These are phyloP conservation scores for Channa striata DNA, from an alignment of 2,797 vertebrate genomes.

Conservation along the genomic window DNA sequence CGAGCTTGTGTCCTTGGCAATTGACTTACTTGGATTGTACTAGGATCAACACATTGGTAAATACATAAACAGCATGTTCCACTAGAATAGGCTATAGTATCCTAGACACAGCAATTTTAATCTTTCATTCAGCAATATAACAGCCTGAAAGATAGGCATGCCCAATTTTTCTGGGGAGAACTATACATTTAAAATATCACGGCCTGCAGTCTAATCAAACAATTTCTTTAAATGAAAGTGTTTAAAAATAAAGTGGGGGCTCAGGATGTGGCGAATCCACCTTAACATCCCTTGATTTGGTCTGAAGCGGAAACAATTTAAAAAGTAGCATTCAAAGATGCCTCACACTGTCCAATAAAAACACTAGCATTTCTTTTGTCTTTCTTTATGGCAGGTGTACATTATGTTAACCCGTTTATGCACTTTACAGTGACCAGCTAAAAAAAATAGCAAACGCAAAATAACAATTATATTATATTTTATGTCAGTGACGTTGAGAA, in stretches of 20 bases:
- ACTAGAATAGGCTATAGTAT: slow-evolving; percentile 1
- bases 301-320: too few relatives aligned
- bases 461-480: neutral
- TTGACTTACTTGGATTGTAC: slow-evolving; percentile 32
- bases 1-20: slow-evolving; percentile 38
- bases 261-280: too few relatives aligned
- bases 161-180: neutral
- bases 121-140: slow-evolving; percentile 6
- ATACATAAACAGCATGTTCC: slow-evolving; percentile 19
- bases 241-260: neutral
- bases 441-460: neutral
- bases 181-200: neutral
- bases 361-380: neutral
- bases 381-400: neutral
- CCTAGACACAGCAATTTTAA: neutral
- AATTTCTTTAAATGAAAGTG: neutral
- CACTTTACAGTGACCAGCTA: neutral
- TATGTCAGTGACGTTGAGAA: neutral
- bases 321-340: too few relatives aligned
- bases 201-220: too few relatives aligned
- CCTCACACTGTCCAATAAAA: neutral
- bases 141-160: neutral
- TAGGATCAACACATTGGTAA: slow-evolving; percentile 19
- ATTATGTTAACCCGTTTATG: neutral
- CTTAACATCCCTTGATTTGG: neutral